Percentiles rank a stretch among this genome's conserved stretches.
Evolutionary conservation across 2,797 vertebrate genomes (phyloP).

Genomic region (Hemibagrus guttatus): DNA sequence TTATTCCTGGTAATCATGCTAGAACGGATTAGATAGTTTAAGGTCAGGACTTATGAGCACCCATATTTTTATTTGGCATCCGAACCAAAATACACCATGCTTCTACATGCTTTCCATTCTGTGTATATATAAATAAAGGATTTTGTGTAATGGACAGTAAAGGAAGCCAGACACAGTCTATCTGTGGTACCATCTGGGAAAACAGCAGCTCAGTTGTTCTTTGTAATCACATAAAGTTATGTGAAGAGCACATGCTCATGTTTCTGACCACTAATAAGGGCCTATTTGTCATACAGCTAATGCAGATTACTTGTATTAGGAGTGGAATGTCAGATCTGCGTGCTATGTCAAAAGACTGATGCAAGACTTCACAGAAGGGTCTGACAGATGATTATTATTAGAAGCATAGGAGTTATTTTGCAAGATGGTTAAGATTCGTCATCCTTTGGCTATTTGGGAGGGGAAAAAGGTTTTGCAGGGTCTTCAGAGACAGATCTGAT

Average conservation of each 20-base stretch:
- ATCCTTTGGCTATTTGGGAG: no score
- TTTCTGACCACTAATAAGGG: slow-evolving; percentile 29
- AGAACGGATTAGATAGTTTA: slow-evolving; percentile 49
- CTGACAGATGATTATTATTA: not conserved
- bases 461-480: not conserved
- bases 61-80: not conserved
- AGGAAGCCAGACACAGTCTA: slow-evolving; percentile 15
- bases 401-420: not conserved
- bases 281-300: slow-evolving; percentile 29
- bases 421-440: not conserved
- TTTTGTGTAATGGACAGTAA: slow-evolving; percentile 10
- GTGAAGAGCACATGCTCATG: slow-evolving; percentile 40
- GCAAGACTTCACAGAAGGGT: not conserved
- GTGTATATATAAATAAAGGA: not conserved
- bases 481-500: not conserved
- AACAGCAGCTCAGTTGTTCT: slow-evolving; percentile 41
- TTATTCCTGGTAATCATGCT: slow-evolving; percentile 66
- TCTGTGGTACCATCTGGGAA: slow-evolving; percentile 30
- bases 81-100: slow-evolving; percentile 5
- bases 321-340: slow-evolving; percentile 38
- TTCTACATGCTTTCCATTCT: not conserved
- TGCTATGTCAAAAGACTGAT: slow-evolving; percentile 3
- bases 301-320: slow-evolving; percentile 36
- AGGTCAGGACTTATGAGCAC: not conserved
- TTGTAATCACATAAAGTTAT: slow-evolving; percentile 33